A percentile compares a stretch with the other conserved stretches of the same genome.
Evolutionary conservation across 2,888 invertebrate genomes (phyloP).

Genomic region (Microdon myrmicae): DNA sequence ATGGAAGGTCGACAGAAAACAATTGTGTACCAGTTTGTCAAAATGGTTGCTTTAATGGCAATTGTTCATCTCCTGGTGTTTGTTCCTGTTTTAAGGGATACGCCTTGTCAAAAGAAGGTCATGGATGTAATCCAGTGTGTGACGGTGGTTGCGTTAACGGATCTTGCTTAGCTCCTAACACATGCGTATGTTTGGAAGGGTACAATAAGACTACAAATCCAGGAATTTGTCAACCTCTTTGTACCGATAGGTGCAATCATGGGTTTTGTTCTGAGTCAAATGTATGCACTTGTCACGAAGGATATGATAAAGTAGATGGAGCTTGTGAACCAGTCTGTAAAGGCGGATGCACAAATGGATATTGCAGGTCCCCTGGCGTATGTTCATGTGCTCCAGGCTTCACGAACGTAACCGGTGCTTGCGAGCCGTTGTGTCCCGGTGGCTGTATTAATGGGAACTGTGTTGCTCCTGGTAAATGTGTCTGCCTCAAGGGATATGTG

Average conservation of each 20-base stretch:
- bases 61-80: slow-evolving; percentile 75
- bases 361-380: slow-evolving; percentile 59
- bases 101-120: slow-evolving; percentile 26
- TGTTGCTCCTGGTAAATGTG: slow-evolving; percentile 53
- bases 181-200: slow-evolving; percentile 64
- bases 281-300: slow-evolving; percentile 75
- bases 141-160: slow-evolving; percentile 54
- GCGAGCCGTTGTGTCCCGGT: slow-evolving; percentile 61
- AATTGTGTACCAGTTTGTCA: slow-evolving; percentile 2
- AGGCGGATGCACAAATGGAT: slow-evolving; percentile 58
- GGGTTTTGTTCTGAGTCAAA: slow-evolving; percentile 73
- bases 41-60: slow-evolving; percentile 33
- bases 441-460: slow-evolving; percentile 61
- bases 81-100: slow-evolving; percentile 77
- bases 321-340: slow-evolving; percentile 51
- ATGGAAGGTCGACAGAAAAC: slow-evolving; percentile 4
- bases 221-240: too few species aligned
- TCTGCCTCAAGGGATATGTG: slow-evolving; percentile 54
- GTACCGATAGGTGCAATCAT: too few species aligned
- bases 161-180: slow-evolving; percentile 61
- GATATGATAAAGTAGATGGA: slow-evolving; percentile 68
- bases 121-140: slow-evolving; percentile 52
- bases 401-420: slow-evolving; percentile 19
- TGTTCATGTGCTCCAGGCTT: slow-evolving; percentile 21
- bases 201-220: slow-evolving; percentile 13